phyloP scores from a whole-genome alignment of 1,140 invertebrate genomes.

The Sarcophaga peregrina region DNA sequence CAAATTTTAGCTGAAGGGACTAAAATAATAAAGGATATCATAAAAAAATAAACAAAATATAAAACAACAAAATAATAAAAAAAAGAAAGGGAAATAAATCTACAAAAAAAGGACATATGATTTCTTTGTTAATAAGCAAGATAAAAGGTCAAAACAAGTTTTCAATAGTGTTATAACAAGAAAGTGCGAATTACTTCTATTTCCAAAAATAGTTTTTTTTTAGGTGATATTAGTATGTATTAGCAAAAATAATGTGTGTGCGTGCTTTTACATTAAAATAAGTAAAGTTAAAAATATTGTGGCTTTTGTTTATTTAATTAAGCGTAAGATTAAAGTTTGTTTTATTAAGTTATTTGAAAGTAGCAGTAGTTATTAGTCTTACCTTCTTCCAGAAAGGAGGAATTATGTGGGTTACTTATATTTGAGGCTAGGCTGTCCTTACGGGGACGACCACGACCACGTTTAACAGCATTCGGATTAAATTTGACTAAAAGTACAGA shows the following conservation, averaged over 20 bases:
- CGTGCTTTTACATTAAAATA: neutral
- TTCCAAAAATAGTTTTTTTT: neutral
- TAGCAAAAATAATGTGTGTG: neutral
- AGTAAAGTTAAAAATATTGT: slow-evolving; percentile 1
- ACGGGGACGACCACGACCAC: slow-evolving; percentile 70
- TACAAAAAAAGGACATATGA: too few relatives aligned
- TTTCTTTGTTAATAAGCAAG: too few relatives aligned
- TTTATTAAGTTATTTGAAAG: slow-evolving; percentile 17
- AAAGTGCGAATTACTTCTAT: neutral
- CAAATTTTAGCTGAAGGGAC: neutral
- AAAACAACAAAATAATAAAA: too few relatives aligned
- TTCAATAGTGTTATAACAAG: neutral
- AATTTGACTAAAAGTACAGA: slow-evolving; percentile 65
- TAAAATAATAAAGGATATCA: neutral
- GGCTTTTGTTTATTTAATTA: slow-evolving; percentile 7
- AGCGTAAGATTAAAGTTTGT: neutral
- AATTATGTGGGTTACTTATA: slow-evolving; percentile 67
- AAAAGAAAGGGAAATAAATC: too few relatives aligned
- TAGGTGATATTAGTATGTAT: neutral
- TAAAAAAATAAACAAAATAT: neutral
- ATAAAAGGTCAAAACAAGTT: neutral
- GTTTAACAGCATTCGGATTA: slow-evolving; percentile 67
- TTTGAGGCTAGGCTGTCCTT: slow-evolving; percentile 69
- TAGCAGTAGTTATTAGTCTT: slow-evolving; percentile 52
- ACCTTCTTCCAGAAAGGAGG: slow-evolving; percentile 73